Percentiles rank a stretch among this genome's conserved stretches.
Evolutionary conservation across 2,797 vertebrate genomes (phyloP).

Genomic region (Gymnopithys bicolor): DNA sequence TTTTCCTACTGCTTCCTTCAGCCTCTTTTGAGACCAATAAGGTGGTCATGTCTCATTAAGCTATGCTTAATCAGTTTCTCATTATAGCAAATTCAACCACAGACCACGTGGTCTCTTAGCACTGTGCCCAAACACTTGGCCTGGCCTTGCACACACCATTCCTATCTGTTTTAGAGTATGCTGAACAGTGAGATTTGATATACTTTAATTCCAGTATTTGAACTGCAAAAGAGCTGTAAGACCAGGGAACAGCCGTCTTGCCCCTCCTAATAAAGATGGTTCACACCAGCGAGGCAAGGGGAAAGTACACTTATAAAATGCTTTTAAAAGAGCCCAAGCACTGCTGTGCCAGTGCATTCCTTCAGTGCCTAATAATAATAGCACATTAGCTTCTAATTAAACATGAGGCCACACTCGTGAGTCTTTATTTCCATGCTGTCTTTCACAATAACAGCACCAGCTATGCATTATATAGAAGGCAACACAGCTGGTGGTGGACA

Average conservation of each 20-base stretch:
- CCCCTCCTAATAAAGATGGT: neutral
- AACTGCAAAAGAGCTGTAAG: neutral
- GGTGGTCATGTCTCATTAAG: neutral
- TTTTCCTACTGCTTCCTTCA: slow-evolving; percentile 10
- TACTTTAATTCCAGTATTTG: neutral
- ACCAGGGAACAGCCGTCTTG: neutral
- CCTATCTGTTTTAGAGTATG: neutral
- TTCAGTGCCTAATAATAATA: slow-evolving; percentile 43
- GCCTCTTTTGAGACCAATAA: neutral
- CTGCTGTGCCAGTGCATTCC: slow-evolving; percentile 24
- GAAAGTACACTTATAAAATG: slow-evolving; percentile 45
- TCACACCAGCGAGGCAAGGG: neutral
- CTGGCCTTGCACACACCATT: neutral
- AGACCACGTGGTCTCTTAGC: neutral
- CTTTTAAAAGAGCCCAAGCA: slow-evolving; percentile 26
- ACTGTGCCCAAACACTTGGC: neutral
- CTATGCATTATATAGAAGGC: neutral
- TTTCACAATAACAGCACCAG: slow-evolving; percentile 50
- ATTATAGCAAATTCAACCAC: neutral
- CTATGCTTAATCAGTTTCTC: neutral
- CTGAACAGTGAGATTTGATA: neutral
- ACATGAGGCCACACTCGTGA: slow-evolving; percentile 42
- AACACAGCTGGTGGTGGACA: neutral
- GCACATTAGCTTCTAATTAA: slow-evolving; percentile 63
- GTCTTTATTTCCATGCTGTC: slow-evolving; percentile 21